phyloP scores from a whole-genome alignment of 2,797 vertebrate species.

The Antrozous pallidus region DNA sequence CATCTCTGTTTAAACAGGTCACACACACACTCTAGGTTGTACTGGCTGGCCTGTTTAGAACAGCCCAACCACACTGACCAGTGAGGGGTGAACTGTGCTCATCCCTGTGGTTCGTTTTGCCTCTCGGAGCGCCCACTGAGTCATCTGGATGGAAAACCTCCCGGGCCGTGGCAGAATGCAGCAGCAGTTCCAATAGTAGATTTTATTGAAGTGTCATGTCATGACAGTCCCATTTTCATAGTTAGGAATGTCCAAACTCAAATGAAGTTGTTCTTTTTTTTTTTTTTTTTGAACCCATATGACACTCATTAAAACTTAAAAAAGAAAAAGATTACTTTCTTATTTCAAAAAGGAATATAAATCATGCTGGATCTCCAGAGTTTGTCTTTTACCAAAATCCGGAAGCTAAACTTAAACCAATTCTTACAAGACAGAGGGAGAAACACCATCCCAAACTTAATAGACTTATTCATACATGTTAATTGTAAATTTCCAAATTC shows the following conservation, averaged over 20 bases:
- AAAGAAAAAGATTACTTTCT: neutral
- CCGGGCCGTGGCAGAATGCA: neutral
- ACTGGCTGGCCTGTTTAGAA: neutral
- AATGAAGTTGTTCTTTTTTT: neutral
- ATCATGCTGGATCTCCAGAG: neutral
- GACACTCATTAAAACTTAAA: neutral
- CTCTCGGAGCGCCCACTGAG: neutral
- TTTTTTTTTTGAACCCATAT: neutral
- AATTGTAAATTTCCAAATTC: neutral
- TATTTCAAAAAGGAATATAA: neutral
- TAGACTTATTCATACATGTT: neutral
- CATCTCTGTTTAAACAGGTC: conserved; percentile 5
- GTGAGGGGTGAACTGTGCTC: neutral
- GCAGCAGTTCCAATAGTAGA: neutral
- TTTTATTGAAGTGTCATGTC: neutral
- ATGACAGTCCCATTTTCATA: neutral
- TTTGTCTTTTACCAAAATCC: neutral
- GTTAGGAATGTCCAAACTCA: neutral
- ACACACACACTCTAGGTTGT: neutral
- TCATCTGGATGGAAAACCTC: neutral
- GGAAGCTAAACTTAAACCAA: neutral
- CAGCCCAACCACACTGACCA: neutral
- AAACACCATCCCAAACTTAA: neutral
- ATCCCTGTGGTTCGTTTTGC: neutral
- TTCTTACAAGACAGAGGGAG: neutral